These are phyloP conservation scores for Apostichopus japonicus DNA, from an alignment of 35 echinoderm and acorn worm species.

Conservation along the genomic window DNA sequence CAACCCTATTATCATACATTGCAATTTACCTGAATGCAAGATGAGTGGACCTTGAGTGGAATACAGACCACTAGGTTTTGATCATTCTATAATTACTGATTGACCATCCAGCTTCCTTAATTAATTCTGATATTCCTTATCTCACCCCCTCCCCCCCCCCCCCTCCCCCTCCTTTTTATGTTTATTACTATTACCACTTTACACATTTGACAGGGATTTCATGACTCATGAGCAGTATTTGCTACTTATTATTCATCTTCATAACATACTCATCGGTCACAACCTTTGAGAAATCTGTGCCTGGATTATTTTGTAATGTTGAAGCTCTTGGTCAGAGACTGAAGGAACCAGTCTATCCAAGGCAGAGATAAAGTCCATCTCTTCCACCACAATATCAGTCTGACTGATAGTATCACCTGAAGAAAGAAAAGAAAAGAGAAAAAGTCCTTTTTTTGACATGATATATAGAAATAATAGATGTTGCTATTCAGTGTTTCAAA, in stretches of 20 bases:
- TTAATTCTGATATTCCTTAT: neutral
- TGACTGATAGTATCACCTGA: constrained; percentile 69
- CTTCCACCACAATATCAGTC: constrained; percentile 73
- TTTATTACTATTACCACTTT: too few species aligned
- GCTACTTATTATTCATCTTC: too few species aligned
- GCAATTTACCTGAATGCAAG: too few species aligned
- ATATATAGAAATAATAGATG: too few species aligned
- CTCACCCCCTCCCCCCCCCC: neutral
- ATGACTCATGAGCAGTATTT: too few species aligned
- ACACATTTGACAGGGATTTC: too few species aligned
- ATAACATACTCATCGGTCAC: neutral
- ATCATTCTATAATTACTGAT: too few species aligned
- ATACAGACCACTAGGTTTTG: too few species aligned
- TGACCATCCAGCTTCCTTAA: neutral
- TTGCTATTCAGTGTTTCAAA: too few species aligned
- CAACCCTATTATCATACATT: too few species aligned
- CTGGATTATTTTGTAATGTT: constrained; percentile 82
- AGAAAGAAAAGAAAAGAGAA: constrained; percentile 2
- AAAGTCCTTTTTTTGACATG: neutral
- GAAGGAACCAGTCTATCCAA: constrained; percentile 80
- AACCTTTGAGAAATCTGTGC: constrained; percentile 63
- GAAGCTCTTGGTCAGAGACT: constrained; percentile 81
- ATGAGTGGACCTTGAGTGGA: too few species aligned
- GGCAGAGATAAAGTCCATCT: constrained; percentile 70
- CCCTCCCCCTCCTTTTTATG: too few species aligned